Evolutionary conservation across 2,888 invertebrate species (phyloP), one percentile per base, ranked within the genome.

Genomic region (Ectemnius cavifrons): DNA sequence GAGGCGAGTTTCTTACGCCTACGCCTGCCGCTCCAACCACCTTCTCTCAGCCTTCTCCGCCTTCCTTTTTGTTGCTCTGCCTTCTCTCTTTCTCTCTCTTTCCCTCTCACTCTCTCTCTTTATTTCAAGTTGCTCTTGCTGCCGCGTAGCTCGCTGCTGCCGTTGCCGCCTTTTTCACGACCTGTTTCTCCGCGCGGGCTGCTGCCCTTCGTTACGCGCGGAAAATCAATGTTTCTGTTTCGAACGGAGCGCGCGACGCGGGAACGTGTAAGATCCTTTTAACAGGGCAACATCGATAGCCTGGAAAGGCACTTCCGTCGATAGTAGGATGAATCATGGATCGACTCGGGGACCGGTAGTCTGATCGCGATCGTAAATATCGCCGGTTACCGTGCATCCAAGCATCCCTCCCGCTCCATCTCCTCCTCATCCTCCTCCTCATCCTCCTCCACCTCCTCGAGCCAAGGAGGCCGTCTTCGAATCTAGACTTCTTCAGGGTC

Each of bases 1-100:
- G 69, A 84, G 71, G 73, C 74, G 65, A 79, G 79, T 81, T 78
- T 77, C 78, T 71, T 75, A 79, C 81, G 76, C 85, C 84, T 77
- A 84, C 85, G 78, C 79, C 46, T 49, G 18, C 47, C 11, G 27
- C 16, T 64, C 61, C 57, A 57, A 67, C 69, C 64, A 61, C 61
- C 57, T 57, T 71, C 28, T 60, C 49, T 67, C 71, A 46, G 64
- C 69, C 62, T 49, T 23, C 71, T 57, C 59, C 63, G 11, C 46
- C 20, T 11, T 63, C 28, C 6, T 14, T 47, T 14, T 16, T n/a
- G 1, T 62, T 23, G 4, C 16, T 49, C 67, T 46, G 8, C 11
- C 6, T 20, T 13, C 60, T 20, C 13, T 73, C 75, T 56, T 45
- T 52, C 60, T 69, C 27, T 63, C 70, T 20, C 20, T 2, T 20